Percentiles rank a stretch among this genome's conserved stretches.
phyloP scores from a whole-genome alignment of 2,113 vertebrate species.

The Lamprologus speciosus region DNA sequence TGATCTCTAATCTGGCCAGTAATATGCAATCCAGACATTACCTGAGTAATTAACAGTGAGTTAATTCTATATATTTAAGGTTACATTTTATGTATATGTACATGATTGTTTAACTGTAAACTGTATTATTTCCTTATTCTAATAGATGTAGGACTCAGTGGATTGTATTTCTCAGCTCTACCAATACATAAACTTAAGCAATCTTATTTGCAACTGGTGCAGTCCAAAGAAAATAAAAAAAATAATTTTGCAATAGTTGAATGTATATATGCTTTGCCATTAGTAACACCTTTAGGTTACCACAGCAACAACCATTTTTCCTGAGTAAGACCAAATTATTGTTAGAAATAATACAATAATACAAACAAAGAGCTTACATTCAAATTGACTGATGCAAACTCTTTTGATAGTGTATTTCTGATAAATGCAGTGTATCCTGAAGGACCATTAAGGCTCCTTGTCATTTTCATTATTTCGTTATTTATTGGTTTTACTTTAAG shows the following conservation, averaged over 20 bases:
- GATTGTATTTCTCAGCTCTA: neutral
- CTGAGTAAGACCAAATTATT: neutral
- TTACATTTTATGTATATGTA: neutral
- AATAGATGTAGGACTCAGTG: neutral
- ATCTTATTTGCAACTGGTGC: neutral
- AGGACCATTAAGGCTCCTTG: neutral
- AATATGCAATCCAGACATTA: neutral
- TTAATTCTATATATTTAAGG: neutral
- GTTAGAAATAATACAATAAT: neutral
- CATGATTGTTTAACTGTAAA: neutral
- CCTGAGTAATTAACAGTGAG: neutral
- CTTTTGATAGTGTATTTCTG: neutral
- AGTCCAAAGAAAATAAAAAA: neutral
- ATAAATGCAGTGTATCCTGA: neutral
- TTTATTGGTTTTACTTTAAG: neutral
- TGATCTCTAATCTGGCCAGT: neutral
- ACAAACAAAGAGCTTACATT: neutral
- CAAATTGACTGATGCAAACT: neutral
- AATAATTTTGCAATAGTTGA: neutral
- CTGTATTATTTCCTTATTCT: neutral
- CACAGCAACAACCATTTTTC: neutral
- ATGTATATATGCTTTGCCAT: neutral
- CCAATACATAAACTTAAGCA: neutral
- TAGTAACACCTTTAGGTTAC: neutral
- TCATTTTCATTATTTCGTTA: neutral